Conservation (phyloP, 1,140 invertebrate genomes). For the Drosophila kohkoa region DNA sequence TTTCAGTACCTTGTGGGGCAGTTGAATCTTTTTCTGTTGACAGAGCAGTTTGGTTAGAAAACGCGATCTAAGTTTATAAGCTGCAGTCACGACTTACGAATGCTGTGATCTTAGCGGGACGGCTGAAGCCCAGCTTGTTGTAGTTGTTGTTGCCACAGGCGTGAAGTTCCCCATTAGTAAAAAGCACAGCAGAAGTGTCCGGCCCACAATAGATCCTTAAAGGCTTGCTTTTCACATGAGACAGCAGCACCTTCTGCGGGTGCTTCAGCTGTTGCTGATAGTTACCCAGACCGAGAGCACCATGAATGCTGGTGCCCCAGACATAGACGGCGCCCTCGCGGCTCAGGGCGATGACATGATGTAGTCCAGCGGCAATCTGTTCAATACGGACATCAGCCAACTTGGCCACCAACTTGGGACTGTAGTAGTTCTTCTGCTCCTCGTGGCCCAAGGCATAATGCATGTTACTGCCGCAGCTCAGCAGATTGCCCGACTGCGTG, state of each 20-base stretch:
- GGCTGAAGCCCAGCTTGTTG: constrained; percentile 89
- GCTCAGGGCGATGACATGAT: constrained; percentile 89
- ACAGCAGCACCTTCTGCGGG: constrained; percentile 73
- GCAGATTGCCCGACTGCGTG: constrained; percentile 89
- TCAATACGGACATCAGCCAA: constrained; percentile 87
- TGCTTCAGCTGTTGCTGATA: constrained; percentile 85
- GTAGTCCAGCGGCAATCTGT: constrained; percentile 88
- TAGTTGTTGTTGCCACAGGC: constrained; percentile 89
- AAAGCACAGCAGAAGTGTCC: constrained; percentile 89
- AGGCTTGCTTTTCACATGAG: constrained; percentile 86
- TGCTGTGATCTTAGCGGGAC: constrained; percentile 66
- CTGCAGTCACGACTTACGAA: constrained; percentile 58
- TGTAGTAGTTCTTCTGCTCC: constrained; percentile 86
- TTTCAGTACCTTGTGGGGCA: constrained; percentile 85
- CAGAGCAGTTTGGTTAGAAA: background rate
- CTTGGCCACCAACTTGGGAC: constrained; percentile 88
- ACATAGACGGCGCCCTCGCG: constrained; percentile 88
- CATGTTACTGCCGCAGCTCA: constrained; percentile 90
- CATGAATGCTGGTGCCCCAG: constrained; percentile 89
- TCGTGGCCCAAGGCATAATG: constrained; percentile 89
- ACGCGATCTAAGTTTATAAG: background rate
- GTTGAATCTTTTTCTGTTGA: constrained; percentile 68
- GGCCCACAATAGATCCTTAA: constrained; percentile 87
- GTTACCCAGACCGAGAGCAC: constrained; percentile 88
- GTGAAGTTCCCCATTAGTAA: constrained; percentile 87